Percentiles rank a stretch among this genome's conserved stretches.
Evolutionary conservation across 1,140 invertebrate genomes (phyloP).

Genomic region (Drosophila rhopaloa): DNA sequence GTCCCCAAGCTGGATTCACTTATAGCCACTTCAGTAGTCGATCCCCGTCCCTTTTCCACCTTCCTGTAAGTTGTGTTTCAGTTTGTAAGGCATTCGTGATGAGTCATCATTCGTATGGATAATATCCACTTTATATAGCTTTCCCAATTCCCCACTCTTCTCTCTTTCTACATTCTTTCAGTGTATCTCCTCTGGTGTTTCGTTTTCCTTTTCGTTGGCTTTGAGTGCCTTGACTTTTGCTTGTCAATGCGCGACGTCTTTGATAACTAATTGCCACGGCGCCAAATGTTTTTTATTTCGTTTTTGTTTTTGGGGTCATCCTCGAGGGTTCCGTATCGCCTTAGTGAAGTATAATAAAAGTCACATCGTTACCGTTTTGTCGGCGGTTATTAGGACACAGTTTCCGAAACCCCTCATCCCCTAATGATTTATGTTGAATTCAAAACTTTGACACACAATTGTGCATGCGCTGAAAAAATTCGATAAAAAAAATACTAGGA

Average conservation of each 20-base stretch:
- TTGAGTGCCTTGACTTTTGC: constrained; percentile 79
- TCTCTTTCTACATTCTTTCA: neutral
- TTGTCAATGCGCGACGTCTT: constrained; percentile 80
- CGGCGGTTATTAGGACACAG: constrained; percentile 48
- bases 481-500: too few relatives aligned
- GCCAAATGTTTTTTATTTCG: constrained; percentile 70
- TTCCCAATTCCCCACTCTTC: constrained; percentile 12
- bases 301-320: constrained; percentile 23
- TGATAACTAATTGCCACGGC: constrained; percentile 81
- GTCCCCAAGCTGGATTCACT: constrained; percentile 2
- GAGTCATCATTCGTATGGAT: constrained; percentile 42
- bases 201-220: constrained; percentile 64
- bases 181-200: constrained; percentile 15
- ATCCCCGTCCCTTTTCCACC: constrained; percentile 4
- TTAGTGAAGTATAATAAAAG: constrained; percentile 65
- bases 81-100: constrained; percentile 5
- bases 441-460: constrained; percentile 6
- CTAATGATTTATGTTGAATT: constrained; percentile 43
- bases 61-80: constrained; percentile 13
- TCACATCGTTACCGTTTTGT: constrained; percentile 72
- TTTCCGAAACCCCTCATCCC: neutral
- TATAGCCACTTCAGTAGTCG: constrained; percentile 26
- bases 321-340: constrained; percentile 5
- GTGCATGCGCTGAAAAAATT: too few relatives aligned
- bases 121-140: constrained; percentile 53